Evolutionary conservation across 2,888 invertebrate genomes (phyloP), one percentile per base, ranked within the genome.

Genomic region (Diaprepes abbreviatus): DNA sequence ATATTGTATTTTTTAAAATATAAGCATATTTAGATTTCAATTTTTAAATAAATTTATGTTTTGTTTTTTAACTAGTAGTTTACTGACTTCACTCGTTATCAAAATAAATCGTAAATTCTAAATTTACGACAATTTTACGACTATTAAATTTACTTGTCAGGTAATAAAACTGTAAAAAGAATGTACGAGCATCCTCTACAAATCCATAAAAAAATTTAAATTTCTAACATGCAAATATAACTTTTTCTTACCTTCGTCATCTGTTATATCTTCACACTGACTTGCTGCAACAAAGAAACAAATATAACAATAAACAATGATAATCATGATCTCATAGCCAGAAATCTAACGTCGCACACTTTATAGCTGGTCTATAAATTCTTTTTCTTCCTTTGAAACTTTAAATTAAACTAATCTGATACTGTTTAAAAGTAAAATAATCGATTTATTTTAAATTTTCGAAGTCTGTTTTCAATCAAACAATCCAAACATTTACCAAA

Each of bases 401-500:
- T 50, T 28, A 50, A 21, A 50, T 50, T 28, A 31, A 50, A 50
- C 48, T 50, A 50, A 28, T 50, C 28, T 12, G 28, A 28, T 28
- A 50, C 48, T 28, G 48, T 50, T 50, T 50, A 9, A n/a, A 50
- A 50, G 28, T 50, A 50, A 50, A 50, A 50, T 50, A 28, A 50
- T 54, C 38, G 62, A 60, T 62, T 67, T 67, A 63, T 58, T 68
- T 63, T 63, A 68, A 63, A 63, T 68, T 68, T 36, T 65, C 54
- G 21, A 21, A 54, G 62, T 79, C 81, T 82, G 82, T 78, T 78
- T 80, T 81, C 77, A 75, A 82, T 82, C 82, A 81, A 76, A 76
- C 77, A 78, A 82, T 82, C 81, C 80, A 82, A 82, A 82, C 82
- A 82, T 80, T 82, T 82, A 81, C 79, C 71, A 66, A 77, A 80